phyloP scores from a whole-genome alignment of 2,113 vertebrate genomes.

The Phalacrocorax aristotelis region DNA sequence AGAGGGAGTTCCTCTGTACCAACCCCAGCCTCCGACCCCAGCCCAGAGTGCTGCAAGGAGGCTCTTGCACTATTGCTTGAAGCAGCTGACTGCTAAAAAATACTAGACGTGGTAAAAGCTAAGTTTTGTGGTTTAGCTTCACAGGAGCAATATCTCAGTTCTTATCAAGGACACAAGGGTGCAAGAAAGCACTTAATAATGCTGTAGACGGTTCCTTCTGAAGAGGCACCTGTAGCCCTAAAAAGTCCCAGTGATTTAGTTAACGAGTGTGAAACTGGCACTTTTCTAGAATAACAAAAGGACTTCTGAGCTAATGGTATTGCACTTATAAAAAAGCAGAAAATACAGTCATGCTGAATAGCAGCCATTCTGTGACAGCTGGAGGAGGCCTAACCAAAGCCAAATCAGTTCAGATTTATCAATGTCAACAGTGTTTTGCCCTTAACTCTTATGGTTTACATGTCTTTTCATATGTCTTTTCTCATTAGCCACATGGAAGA shows the following conservation, averaged over 20 bases:
- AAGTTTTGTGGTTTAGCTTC: not conserved
- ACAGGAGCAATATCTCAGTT: not conserved
- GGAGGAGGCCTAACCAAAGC: not conserved
- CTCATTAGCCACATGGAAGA: not conserved
- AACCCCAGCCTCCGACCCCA: not conserved
- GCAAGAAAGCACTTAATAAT: not conserved
- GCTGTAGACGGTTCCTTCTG: not conserved
- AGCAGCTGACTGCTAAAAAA: not conserved
- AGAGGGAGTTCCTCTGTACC: not conserved
- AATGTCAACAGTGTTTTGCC: not conserved
- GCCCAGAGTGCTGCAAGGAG: not conserved
- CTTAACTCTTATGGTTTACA: not conserved
- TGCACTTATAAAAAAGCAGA: not conserved
- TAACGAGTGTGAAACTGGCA: not conserved
- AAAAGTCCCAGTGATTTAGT: not conserved
- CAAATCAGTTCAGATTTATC: conserved; percentile 11
- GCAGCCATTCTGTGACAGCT: not conserved
- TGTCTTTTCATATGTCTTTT: not conserved
- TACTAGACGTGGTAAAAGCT: not conserved
- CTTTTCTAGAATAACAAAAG: not conserved
- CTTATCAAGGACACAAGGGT: not conserved
- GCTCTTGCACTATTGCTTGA: not conserved
- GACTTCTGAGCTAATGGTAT: not conserved
- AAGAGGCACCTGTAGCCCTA: not conserved
- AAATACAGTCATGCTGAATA: not conserved